Base-by-base conservation (phyloP, 2,888 invertebrate genomes). In the Cryptocephalus moraei region DNA sequence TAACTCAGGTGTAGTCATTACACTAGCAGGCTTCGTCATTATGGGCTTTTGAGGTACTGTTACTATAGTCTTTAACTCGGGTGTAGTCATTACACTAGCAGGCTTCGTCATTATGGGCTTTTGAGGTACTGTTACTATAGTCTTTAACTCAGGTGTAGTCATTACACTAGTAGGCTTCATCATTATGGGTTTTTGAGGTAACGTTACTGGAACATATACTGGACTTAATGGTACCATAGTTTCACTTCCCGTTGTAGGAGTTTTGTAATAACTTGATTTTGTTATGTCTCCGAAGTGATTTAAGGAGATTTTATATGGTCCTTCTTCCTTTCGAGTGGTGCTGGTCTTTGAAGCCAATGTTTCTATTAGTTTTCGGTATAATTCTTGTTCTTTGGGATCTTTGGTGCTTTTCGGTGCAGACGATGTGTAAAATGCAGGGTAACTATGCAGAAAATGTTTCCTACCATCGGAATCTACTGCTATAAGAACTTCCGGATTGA, bases 331-430 rank as follows among this genome's bases (percentile, higher is more conserved):
- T 39, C 49, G 46, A 14, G 55, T 53, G 2, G 51, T 57, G 32
- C 48, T 56, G 8, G 60, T 60, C 49, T 60, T 60, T 8, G 53
- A 45, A 8, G 64, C 57, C 34, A 67, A 46, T 8, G 61, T 57
- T 44, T 65, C 57, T 6, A 67, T 48, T 14, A 67, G 54, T 12
- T 60, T 58, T 39, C 63, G 62, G 47, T 65, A 67, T 4, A 65
- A 50, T 44, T 63, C 60, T 9, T 60, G 52, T 51, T 65, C 63
- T 49, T 56, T 57, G 10, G 58, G 55, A 49, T 59, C 55, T 41
- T 54, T 56, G 39, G 57, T 55, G 22, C 39, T 44, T 9, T 43
- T 32, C 10, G 33, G 13, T 0, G 13, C 32, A 22, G 41, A 36
- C 4, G 53, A 45, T 10, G 56, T 52, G 44, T 49, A 54, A 34